Evolutionary conservation across 1,140 invertebrate species (phyloP), one percentile per base, ranked within the genome.

Genomic region (Caenorhabditis tropicalis): DNA sequence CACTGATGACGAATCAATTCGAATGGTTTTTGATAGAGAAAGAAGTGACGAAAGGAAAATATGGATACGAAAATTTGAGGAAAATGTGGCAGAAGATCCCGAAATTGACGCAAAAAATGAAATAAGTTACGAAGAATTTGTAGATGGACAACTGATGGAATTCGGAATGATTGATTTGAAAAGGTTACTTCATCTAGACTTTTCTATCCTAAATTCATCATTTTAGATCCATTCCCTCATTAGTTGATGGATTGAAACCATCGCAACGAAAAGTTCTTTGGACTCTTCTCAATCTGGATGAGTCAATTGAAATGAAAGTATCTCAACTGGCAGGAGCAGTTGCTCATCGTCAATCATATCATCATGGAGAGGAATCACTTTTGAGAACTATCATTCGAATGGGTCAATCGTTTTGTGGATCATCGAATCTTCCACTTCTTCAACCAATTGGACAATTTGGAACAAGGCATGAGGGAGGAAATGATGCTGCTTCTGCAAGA

Each of bases 341-440:
- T 16, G 96, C 96, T 1, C 97, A 99, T 92, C 94, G 95, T 88
- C 97, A 96, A 0, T 96, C 96, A 0, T 99, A 99, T 90, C 97
- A 99, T 93, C 97, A 99, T 90, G 97, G 97, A 91, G 97, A 99
- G 93, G 92, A 93, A 80, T 98, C 97, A 0, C 92, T 99, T 0
- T 96, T 96, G 93, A 94, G 94, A 85, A 99, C 97, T 0, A 99
- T 99, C 88, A 95, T 99, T 74, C 96, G 96, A 92, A 94, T 99
- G 89, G 98, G 97, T 0, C 98, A 99, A 92, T 97, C 99, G 92
- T 99, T 94, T 92, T 96, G 99, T 19, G 97, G 97, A 10, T 96
- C 95, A 9, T 99, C 99, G 91, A 99, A 99, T 90, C 95, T 99
- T 33, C 99, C 99, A 92, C 91, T 99, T 6, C 92, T 99, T 48